Base-by-base conservation (phyloP, 2,113 vertebrate species). In the Boleophthalmus pectinirostris region DNA sequence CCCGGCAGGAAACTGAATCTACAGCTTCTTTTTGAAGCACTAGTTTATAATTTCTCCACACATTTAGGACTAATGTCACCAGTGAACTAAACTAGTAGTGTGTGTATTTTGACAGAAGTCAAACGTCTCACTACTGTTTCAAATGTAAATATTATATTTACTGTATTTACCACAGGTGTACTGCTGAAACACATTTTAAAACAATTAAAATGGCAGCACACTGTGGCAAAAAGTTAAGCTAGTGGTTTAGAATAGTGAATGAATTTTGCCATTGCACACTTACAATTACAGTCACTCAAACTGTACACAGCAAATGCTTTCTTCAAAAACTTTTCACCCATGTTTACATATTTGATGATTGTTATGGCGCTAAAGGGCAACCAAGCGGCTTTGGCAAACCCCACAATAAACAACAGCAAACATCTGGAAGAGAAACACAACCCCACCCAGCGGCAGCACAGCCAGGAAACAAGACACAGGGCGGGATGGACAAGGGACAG, bases 351-450 rank as follows among this genome's bases (percentile, higher is more conserved):
- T 79, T 68, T 66, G 58, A 69, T 75, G 74, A 74, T 75, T 73
- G 76, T 77, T 77, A 70, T 79, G 85, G 85, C 86, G 90, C 86
- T 87, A 89, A 85, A 82, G 86, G 85, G 82, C 82, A 35, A 90
- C 86, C 89, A 88, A 84, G 69, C 88, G 85, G 83, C 85, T 87
- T 88, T 83, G 88, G 84, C 80, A 54, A 84, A 85, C 77, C 58
- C 84, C 84, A 78, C 78, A 82, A 71, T 45, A 77, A 80, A 90
- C 89, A 88, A 82, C 87, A 90, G 85, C 89, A 90, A 84, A 89
- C 86, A 89, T 85, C 88, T 85, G 83, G 81, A 61, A 61, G 53
- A 82, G 74, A 66, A 88, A 82, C 74, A 86, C 86, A 88, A 89
- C 82, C 82, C 77, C 86, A 85, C 82, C 87, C 86, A 87, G 84